A percentile compares a stretch with the other conserved stretches of the same genome.
phyloP scores from a whole-genome alignment of 2,113 vertebrate species.

The Ptychochromis oligacanthus region DNA sequence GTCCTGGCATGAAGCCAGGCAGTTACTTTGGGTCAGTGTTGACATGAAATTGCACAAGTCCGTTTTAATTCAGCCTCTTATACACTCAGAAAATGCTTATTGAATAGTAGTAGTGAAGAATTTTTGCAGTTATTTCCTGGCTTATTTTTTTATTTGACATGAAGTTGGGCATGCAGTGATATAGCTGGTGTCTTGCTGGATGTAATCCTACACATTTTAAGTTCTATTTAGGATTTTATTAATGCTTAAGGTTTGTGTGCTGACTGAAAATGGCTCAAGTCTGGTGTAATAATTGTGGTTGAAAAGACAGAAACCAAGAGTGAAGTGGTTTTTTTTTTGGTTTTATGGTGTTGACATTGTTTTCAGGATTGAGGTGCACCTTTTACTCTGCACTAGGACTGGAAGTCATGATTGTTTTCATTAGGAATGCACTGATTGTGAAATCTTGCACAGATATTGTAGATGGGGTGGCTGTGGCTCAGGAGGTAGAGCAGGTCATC shows the following conservation, averaged over 20 bases:
- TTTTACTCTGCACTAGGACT: background rate
- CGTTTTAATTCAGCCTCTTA: background rate
- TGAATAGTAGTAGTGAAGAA: background rate
- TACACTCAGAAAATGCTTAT: background rate
- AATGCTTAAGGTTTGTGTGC: background rate
- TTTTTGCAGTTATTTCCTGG: background rate
- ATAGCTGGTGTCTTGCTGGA: background rate
- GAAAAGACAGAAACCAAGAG: background rate
- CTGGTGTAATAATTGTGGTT: too few species aligned
- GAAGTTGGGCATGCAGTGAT: background rate
- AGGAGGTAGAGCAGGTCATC: too few species aligned
- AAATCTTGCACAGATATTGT: too few species aligned
- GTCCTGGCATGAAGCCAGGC: constrained; percentile 27
- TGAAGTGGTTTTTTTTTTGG: too few species aligned
- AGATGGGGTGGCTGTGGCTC: too few species aligned
- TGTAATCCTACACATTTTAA: background rate
- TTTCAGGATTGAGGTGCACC: constrained; percentile 2
- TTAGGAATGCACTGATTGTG: background rate
- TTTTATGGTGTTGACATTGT: too few species aligned
- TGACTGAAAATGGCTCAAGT: background rate
- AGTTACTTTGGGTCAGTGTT: constrained; percentile 22
- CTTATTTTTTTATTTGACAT: background rate
- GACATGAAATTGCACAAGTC: background rate
- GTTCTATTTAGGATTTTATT: background rate
- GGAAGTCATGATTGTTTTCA: background rate